A percentile compares a stretch with the other conserved stretches of the same genome.
Evolutionary conservation across 1,140 invertebrate genomes (phyloP).

Genomic region (Goniozus legneri): DNA sequence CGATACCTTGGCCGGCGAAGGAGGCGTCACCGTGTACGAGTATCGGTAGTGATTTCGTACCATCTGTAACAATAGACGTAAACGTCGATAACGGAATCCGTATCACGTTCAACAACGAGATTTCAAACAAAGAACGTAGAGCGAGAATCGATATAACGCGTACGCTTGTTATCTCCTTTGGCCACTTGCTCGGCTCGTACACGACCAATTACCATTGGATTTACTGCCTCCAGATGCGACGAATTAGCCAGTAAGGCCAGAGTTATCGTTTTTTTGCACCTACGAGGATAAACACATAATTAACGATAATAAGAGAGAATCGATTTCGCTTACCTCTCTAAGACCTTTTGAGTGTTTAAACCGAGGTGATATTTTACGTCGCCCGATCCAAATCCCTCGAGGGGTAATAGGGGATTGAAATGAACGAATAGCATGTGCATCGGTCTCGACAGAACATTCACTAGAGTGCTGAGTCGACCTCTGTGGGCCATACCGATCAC

Average conservation of each 20-base stretch:
- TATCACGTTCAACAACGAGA: too few species aligned
- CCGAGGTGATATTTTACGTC: conserved; percentile 96
- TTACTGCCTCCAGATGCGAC: conserved; percentile 85
- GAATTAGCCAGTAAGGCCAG: conserved; percentile 85
- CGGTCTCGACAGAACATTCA: conserved; percentile 86
- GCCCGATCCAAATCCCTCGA: conserved; percentile 71
- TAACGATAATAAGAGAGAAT: neutral
- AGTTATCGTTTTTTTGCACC: conserved; percentile 77
- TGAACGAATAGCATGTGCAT: conserved; percentile 82
- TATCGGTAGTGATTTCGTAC: conserved; percentile 62
- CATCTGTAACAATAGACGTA: too few species aligned
- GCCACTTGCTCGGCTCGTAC: conserved; percentile 84
- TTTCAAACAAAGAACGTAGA: too few species aligned
- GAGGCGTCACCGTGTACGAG: conserved; percentile 89
- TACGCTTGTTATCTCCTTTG: conserved; percentile 70
- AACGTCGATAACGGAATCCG: too few species aligned
- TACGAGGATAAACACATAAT: conserved; percentile 19
- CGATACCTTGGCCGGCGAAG: conserved; percentile 83
- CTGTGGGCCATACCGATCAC: conserved; percentile 92
- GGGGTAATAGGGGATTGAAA: conserved; percentile 55
- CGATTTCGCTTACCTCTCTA: conserved; percentile 32
- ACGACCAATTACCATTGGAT: conserved; percentile 80
- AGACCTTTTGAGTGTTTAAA: conserved; percentile 68
- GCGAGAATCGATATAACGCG: too few species aligned
- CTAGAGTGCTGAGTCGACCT: conserved; percentile 85